Base-by-base conservation (phyloP, 2,797 vertebrate species). In the Psittacula echo region DNA sequence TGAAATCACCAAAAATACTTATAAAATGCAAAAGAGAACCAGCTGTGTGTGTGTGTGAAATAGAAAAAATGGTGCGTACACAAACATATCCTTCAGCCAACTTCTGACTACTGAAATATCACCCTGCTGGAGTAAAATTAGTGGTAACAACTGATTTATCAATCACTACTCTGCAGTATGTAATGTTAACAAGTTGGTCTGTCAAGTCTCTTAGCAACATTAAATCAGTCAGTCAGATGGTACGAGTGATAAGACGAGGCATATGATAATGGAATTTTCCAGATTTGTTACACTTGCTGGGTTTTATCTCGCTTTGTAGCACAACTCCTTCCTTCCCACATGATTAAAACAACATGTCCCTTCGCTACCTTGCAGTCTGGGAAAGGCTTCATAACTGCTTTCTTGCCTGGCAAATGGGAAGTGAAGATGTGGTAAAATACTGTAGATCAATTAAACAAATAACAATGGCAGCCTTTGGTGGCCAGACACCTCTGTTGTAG, bases 191-290 rank as follows among this genome's bases (percentile, higher is more conserved):
- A 88, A 73, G 78, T 64, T 74, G 45, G 54, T 71, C 82, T 96
- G 84, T 76, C 58, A 91, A 87, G 71, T 94, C 56, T 93, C 84
- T 95, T 79, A 75, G 68, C 90, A 96, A 68, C 77, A 65, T 80
- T 76, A 87, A 95, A 91, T 72, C 92, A 86, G 56, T 70, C 68
- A 92, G 58, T 94, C 66, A 91, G 76, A 94, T 44, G 56, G 62
- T 75, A 87, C 3, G 32, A 88, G 74, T 7, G 60, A 87, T 92
- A 95, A 86, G 75, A 91, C 0, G 1, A 94, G 67, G 90, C 71
- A 77, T 39, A 74, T 22, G 71, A 92, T 90, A 91, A 87, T 61
- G 50, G 78, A 94, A 84, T 93, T 95, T 96, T 96, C 89, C 87
- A 94, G 66, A 85, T 93, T 84, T 60, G 60, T 86, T 77, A 66